Base-by-base conservation (phyloP, 2,113 vertebrate species). In the Dasyprocta punctata region DNA sequence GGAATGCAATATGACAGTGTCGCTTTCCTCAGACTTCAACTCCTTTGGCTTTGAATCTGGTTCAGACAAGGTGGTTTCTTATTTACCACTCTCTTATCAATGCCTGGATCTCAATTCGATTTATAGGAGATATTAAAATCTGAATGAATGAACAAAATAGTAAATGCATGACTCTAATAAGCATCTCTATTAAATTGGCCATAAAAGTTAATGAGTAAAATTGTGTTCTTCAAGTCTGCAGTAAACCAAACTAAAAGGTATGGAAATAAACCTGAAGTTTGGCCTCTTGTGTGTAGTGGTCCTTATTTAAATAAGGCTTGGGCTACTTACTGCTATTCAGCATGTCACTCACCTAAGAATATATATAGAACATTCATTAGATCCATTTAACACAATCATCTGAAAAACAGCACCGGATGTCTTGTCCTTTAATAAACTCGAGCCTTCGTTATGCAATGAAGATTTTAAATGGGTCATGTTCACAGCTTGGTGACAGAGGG, bases 371-470 rank as follows among this genome's bases (percentile, higher is more conserved):
- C 83, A 86, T 90, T 96, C 96, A 96, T 95, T 97, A 96, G 95
- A 92, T 95, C 84, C 96, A 30, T 44, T 94, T 84, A 92, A 78
- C 12, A 67, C 36, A 60, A 16, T 84, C 84, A 87, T 65, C 83
- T 84, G 96, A 97, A 98, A 92, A 89, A 92, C 56, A 94, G 95
- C 2, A 87, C 44, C 91, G 98, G 96, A 95, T 97, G 96, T 78
- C 96, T 96, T 85, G 89, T 96, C 92, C 73, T 88, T 60, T 97
- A 90, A 60, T 96, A 86, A 96, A 87, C 86, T 94, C 97, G 93
- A 92, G 86, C 93, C 97, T 97, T 90, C 93, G 78, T 97, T 98
- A 80, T 89, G 19, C n/a, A 89, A 95, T 95, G 92, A 97, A 24
- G 78, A 90, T 30, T 94, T 97, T 96, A 95, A 98, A 85, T 82